Base-by-base conservation (phyloP, 2,113 vertebrate genomes). In the Oryzias javanicus region DNA sequence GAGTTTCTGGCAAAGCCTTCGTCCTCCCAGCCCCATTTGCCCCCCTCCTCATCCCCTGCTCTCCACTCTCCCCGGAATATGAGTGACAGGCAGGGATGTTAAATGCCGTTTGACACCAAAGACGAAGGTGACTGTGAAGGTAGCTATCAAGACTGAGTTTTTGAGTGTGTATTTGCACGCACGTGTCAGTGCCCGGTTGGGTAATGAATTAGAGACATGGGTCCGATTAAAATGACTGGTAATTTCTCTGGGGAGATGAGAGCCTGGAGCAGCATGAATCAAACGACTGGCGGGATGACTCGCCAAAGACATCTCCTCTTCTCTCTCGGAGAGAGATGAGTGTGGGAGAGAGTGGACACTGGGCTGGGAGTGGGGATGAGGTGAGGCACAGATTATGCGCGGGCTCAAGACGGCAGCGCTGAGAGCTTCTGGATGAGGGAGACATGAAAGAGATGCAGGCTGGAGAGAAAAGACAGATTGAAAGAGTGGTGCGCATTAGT, bases 71-170 rank as follows among this genome's bases (percentile, higher is more conserved):
- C 88, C 92, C 89, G 85, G 86, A 86, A 74, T 79, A 71, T 67
- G 70, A 49, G 62, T 93, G 92, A 93, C 89, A 90, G 92, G 91
- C 92, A 92, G 89, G 76, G 86, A 90, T 91, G 92, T 92, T 92
- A 92, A 93, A 90, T 91, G 90, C 87, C 89, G 86, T 92, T 92
- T 92, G 92, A 92, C 92, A 92, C 87, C 86, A 73, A 86, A 89
- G 86, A 89, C 85, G 79, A 85, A 85, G 86, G 85, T 91, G 89
- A 90, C 86, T 84, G 64, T 80, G 77, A 85, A 86, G 79, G 84
- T 76, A 78, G 74, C 76, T 80, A 77, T 84, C 81, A 80, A 71
- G 71, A 57, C 72, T 65, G 71, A 73, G 60, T 60, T 68, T 62
- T 71, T 22, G 42, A 29, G 41, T 68, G 45, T 74, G 56, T 47